These are phyloP conservation scores for Typhlomys cinereus DNA, from an alignment of 2,113 vertebrate species.

Conservation along the genomic window DNA sequence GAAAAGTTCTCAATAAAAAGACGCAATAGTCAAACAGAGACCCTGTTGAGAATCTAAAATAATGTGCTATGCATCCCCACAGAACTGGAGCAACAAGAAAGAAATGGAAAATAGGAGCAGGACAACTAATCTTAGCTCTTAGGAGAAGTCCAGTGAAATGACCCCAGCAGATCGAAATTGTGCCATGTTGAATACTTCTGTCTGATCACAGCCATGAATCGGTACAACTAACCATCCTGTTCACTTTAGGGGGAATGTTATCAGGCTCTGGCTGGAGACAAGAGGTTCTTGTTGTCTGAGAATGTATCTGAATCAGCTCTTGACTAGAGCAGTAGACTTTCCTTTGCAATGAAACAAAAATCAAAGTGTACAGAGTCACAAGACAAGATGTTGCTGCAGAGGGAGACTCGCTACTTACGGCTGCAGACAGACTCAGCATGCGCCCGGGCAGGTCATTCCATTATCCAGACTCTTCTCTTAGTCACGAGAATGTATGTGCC, in stretches of 20 bases:
- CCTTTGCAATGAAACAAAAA: background rate
- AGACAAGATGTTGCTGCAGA: background rate
- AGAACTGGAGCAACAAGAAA: background rate
- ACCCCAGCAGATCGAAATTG: background rate
- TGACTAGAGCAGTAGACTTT: background rate
- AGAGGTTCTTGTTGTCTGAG: background rate
- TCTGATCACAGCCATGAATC: background rate
- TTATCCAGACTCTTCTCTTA: background rate
- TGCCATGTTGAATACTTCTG: background rate
- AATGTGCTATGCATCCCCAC: background rate
- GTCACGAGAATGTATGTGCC: background rate
- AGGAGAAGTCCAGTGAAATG: background rate
- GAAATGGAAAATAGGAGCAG: background rate
- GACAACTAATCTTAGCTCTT: background rate
- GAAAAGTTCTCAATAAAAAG: too few species aligned
- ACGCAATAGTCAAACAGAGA: background rate
- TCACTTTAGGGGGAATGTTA: background rate
- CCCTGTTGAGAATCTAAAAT: slow-evolving; percentile 26
- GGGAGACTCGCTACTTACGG: background rate
- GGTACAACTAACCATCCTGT: background rate
- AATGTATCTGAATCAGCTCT: background rate
- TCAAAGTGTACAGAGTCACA: fast-evolving
- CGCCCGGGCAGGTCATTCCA: background rate
- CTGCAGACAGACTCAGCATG: background rate
- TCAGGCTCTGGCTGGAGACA: slow-evolving; percentile 41